Percentiles rank a stretch among this genome's conserved stretches.
These are phyloP conservation scores for Saguinus midas DNA, from an alignment of 2,113 vertebrate species.

Conservation along the genomic window DNA sequence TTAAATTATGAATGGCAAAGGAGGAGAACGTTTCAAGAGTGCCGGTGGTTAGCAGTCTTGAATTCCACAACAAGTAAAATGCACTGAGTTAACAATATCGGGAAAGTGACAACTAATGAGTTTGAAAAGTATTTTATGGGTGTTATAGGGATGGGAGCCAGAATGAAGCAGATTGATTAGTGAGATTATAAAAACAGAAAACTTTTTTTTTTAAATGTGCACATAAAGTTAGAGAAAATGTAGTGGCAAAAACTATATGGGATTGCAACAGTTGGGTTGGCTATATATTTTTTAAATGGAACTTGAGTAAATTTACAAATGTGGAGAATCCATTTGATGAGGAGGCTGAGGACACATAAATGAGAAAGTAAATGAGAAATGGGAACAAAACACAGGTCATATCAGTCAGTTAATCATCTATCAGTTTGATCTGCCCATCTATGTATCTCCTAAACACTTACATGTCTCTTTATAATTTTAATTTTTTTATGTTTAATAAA, in stretches of 20 bases:
- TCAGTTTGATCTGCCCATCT: background rate
- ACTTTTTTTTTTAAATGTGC: background rate
- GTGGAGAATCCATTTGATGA: background rate
- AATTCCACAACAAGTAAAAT: background rate
- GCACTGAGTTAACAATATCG: background rate
- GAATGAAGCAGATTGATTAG: background rate
- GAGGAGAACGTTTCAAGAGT: background rate
- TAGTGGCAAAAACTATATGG: background rate
- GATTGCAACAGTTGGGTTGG: background rate
- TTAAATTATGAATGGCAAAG: background rate
- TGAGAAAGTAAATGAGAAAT: background rate
- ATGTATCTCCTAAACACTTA: background rate
- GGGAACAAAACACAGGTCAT: background rate
- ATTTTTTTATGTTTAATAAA: constrained; percentile 26
- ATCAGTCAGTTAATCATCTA: background rate
- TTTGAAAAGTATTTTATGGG: background rate
- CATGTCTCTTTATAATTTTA: background rate
- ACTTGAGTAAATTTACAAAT: background rate
- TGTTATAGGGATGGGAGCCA: background rate
- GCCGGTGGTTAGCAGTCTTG: background rate
- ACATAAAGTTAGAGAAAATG: background rate
- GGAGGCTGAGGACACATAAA: background rate
- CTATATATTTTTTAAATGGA: background rate
- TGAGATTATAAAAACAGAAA: background rate
- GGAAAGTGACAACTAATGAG: background rate